Conservation (phyloP, 37 sponge, comb jelly and placozoan species). For the Ianthella basta region DNA sequence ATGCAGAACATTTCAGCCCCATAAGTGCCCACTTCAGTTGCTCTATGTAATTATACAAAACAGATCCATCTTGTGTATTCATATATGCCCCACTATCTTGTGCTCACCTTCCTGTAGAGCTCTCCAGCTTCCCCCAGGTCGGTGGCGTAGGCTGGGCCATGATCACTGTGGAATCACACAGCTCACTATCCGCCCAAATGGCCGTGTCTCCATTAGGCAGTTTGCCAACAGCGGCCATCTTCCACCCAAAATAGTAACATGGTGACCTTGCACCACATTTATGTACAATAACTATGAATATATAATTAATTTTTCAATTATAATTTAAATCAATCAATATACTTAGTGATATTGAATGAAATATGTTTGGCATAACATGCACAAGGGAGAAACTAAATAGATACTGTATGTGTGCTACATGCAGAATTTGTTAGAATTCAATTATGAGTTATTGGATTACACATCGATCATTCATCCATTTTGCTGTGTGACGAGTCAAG, state of each 20-base stretch:
- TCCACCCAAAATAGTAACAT: conserved; percentile 86
- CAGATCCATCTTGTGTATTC: too few relatives aligned
- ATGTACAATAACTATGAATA: not conserved
- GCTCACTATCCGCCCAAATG: conserved; percentile 81
- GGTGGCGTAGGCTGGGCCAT: conserved; percentile 88
- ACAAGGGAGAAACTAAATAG: too few relatives aligned
- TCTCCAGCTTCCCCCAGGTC: conserved; percentile 96
- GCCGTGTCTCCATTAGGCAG: conserved; percentile 72
- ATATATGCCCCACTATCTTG: too few relatives aligned
- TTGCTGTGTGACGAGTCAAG: not conserved
- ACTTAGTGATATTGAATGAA: not conserved
- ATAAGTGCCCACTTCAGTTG: too few relatives aligned
- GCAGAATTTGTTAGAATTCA: not conserved
- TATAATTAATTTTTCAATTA: not conserved
- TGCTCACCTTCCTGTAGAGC: conserved; percentile 65
- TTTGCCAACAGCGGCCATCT: conserved; percentile 89
- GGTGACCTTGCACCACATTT: conserved; percentile 15
- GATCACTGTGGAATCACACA: conserved; percentile 89
- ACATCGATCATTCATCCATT: not conserved
- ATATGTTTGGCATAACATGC: too few relatives aligned
- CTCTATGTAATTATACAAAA: too few relatives aligned
- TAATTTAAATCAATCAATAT: not conserved
- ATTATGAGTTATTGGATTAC: not conserved
- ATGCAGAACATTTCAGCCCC: too few relatives aligned
- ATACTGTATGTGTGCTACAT: not conserved